A percentile compares a stretch with the other conserved stretches of the same genome.
These are phyloP conservation scores for Bombus ignitus DNA, from an alignment of 1,140 invertebrate species.

Conservation along the genomic window DNA sequence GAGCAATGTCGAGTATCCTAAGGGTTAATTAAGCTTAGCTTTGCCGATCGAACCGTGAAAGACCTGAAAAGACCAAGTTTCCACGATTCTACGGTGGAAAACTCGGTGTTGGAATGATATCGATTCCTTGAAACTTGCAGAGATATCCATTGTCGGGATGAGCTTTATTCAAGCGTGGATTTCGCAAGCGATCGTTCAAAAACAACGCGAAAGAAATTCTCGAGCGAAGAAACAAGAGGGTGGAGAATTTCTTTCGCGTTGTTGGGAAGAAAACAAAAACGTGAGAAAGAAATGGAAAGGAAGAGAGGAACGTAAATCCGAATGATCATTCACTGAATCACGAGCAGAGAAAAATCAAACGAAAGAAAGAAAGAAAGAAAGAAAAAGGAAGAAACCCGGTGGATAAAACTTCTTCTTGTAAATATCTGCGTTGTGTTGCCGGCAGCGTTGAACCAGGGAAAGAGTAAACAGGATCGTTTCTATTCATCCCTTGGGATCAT, in stretches of 20 bases:
- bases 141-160: constrained; percentile 4
- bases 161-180: constrained; percentile 5
- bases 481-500: constrained; percentile 76
- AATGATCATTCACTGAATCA: neutral
- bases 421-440: constrained; percentile 57
- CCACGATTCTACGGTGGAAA: neutral
- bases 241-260: neutral
- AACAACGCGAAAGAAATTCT: neutral
- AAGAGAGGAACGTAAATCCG: neutral
- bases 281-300: neutral
- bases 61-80: neutral
- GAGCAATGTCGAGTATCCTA: neutral
- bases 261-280: neutral
- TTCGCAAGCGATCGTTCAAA: neutral
- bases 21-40: constrained; percentile 8
- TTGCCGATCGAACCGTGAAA: neutral
- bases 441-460: constrained; percentile 40
- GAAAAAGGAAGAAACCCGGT: neutral
- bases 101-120: neutral
- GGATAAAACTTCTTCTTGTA: constrained; percentile 36
- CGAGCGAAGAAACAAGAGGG: neutral
- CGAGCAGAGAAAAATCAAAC: constrained; percentile 39
- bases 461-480: constrained; percentile 75
- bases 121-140: neutral
- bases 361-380: neutral